Evolutionary conservation across 1,140 invertebrate genomes (phyloP), one percentile per base, ranked within the genome.

Genomic region (Holcopasites calliopsidis): DNA sequence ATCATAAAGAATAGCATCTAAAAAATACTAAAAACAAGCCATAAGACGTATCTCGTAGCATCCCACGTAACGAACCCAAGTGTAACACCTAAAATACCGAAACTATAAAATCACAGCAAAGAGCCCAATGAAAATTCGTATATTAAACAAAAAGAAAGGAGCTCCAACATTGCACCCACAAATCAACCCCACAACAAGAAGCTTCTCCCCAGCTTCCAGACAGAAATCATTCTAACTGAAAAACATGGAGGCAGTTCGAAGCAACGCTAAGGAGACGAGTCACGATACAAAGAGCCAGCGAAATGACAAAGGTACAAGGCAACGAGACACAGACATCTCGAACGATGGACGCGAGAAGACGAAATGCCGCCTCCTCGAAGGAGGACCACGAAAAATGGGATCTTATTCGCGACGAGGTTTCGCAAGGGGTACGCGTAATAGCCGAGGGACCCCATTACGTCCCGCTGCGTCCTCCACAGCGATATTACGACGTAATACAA

Each of bases 391-490:
- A 64, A 77, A 76, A 78, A 82, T 82, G 79, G 85, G 83, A 85
- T 84, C 82, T 84, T 83, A 87, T 79, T 77, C 82, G 75, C 72
- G 66, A 81, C 71, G 83, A 86, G 76, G 55, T 42, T 78, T 80
- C 80, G 82, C 82, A 72, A 74, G 82, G 61, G 78, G 69, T 81
- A 84, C 82, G 81, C 87, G 85, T 83, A 86, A 86, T 86, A 86
- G 85, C 83, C 85, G 76, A 84, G 81, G 86, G 86, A 88, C 82
- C 85, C 85, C 83, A 88, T 88, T 88, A 88, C 83, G 69, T 76
- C 57, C 69, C 69, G 77, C 79, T 80, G 85, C 77, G 76, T 65
- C 64, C 80, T 80, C 86, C 86, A 81, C 86, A 80, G 64, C 80
- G 82, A 85, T 86, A 86, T 88, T 86, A 83, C 74, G 57, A 77